Conservation (phyloP, 23 tunicate species). For the Phallusia fumigata region DNA sequence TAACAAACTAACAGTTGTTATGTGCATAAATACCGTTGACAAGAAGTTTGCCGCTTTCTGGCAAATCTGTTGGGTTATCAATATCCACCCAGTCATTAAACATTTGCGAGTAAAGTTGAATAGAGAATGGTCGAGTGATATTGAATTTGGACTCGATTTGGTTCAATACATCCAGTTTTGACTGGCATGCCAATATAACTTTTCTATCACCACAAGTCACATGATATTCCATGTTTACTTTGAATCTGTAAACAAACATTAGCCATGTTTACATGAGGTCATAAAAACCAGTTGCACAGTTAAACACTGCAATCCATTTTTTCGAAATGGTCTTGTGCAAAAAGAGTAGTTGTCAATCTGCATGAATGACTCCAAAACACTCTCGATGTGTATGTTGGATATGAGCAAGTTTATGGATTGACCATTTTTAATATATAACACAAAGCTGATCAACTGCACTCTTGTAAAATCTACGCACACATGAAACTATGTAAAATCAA, state of each 20-base stretch:
- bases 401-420: no score
- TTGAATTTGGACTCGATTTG: background rate
- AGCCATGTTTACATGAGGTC: background rate
- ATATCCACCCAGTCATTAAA: constrained; percentile 10
- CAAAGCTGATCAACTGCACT: no score
- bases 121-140: background rate
- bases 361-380: background rate
- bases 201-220: background rate
- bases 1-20: background rate
- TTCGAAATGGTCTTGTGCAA: background rate
- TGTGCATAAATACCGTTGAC: background rate
- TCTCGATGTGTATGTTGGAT: background rate
- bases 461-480: no score
- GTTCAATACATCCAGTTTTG: background rate
- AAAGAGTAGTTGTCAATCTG: background rate
- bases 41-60: constrained; percentile 12
- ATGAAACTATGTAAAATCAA: no score
- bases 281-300: background rate
- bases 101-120: background rate
- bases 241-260: constrained; percentile 1
- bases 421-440: no score
- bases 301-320: background rate
- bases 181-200: background rate
- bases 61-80: background rate
- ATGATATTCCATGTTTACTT: constrained; percentile 4